These are phyloP conservation scores for Ceratina japonica DNA, from an alignment of 1,140 invertebrate species.

Conservation along the genomic window DNA sequence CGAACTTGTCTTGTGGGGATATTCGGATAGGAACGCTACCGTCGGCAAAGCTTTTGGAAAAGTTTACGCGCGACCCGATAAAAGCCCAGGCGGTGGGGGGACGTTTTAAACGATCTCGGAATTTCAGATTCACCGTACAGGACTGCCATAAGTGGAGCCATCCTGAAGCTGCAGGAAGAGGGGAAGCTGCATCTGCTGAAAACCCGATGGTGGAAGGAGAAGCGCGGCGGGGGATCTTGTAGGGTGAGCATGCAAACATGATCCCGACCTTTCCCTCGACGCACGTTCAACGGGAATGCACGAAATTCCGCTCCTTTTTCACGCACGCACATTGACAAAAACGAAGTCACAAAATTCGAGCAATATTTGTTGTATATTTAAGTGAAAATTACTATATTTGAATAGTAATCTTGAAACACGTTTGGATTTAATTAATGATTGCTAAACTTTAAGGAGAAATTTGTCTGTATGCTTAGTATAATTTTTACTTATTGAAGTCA, in stretches of 20 bases:
- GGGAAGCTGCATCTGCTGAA: slow-evolving; percentile 95
- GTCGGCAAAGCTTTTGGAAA: slow-evolving; percentile 14
- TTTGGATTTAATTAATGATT: no score
- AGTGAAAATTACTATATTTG: no score
- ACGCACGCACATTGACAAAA: no score
- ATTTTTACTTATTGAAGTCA: no score
- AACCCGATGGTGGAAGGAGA: slow-evolving; percentile 97
- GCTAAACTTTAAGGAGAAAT: no score
- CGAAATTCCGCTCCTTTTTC: no score
- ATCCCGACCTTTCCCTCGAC: no score
- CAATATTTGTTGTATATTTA: no score
- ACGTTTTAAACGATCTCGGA: slow-evolving; percentile 52
- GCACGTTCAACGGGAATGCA: not conserved
- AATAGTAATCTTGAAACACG: no score
- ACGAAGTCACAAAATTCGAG: no score
- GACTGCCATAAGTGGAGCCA: slow-evolving; percentile 91
- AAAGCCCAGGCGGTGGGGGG: not conserved
- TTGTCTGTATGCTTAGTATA: no score
- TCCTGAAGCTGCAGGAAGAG: slow-evolving; percentile 95
- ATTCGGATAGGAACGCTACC: slow-evolving; percentile 10
- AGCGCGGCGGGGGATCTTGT: slow-evolving; percentile 90
- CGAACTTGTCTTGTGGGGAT: not conserved
- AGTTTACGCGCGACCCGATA: slow-evolving; percentile 44
- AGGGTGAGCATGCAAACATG: slow-evolving; percentile 81
- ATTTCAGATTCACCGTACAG: slow-evolving; percentile 90